A percentile compares a stretch with the other conserved stretches of the same genome.
phyloP scores from a whole-genome alignment of 2,888 invertebrate species.

The Cyclophora albipunctata region DNA sequence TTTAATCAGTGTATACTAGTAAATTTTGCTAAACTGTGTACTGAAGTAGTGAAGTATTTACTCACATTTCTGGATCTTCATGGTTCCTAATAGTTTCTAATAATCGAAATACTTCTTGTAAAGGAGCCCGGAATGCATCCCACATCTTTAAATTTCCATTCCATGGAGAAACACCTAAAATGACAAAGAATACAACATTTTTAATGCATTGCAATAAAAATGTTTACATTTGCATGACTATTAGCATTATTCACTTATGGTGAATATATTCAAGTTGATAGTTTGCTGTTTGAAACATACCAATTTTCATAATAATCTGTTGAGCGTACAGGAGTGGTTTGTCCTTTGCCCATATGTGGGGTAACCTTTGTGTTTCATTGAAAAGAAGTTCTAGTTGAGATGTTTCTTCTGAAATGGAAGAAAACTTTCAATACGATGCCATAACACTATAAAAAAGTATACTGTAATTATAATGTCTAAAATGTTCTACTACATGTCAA shows the following conservation, averaged over 20 bases:
- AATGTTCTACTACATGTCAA: slow-evolving; percentile 3
- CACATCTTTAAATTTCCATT: slow-evolving; percentile 84
- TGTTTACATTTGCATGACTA: too few relatives aligned
- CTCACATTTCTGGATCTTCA: slow-evolving; percentile 81
- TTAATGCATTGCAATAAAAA: not conserved
- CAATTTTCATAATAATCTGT: slow-evolving; percentile 82
- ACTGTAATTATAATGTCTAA: not conserved
- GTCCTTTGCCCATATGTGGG: slow-evolving; percentile 77
- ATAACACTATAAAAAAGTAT: not conserved
- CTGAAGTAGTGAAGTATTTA: slow-evolving; percentile 7
- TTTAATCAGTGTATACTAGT: too few relatives aligned
- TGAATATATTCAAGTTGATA: too few relatives aligned
- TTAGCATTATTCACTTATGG: too few relatives aligned
- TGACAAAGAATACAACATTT: not conserved
- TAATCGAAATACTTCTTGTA: slow-evolving; percentile 91
- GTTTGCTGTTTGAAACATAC: slow-evolving; percentile 27
- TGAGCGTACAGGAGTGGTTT: slow-evolving; percentile 82
- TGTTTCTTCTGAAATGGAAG: slow-evolving; percentile 32
- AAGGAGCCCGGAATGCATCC: slow-evolving; percentile 93
- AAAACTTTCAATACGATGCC: not conserved
- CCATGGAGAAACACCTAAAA: slow-evolving; percentile 90
- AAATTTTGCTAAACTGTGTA: too few relatives aligned
- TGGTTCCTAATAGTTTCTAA: slow-evolving; percentile 91
- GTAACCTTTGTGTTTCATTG: slow-evolving; percentile 67
- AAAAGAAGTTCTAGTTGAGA: slow-evolving; percentile 44